These are phyloP conservation scores for Cuniculus paca DNA, from an alignment of 2,797 vertebrate species.

Conservation along the genomic window DNA sequence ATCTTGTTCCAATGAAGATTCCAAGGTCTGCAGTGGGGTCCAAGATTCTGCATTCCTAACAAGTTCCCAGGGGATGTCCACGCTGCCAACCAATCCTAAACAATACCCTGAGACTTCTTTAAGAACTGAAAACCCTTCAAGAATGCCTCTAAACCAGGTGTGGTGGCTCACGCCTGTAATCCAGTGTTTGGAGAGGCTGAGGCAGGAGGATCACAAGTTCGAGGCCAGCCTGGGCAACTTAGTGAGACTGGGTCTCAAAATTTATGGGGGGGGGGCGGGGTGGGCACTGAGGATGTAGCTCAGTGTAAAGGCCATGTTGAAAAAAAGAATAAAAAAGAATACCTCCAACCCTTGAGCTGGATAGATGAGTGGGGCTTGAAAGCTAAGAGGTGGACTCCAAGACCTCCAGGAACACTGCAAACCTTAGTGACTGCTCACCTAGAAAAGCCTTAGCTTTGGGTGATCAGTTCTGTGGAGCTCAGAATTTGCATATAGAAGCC, in stretches of 20 bases:
- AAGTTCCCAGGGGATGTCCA: background rate
- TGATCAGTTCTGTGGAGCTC: background rate
- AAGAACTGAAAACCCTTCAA: background rate
- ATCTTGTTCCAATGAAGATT: background rate
- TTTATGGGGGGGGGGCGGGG: background rate
- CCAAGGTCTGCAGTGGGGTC: background rate
- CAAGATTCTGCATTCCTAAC: background rate
- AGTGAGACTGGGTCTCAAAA: background rate
- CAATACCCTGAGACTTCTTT: background rate
- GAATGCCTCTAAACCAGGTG: background rate
- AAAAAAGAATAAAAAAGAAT: background rate
- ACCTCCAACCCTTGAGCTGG: background rate
- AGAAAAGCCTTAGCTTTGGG: background rate
- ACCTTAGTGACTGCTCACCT: background rate
- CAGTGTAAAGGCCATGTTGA: background rate
- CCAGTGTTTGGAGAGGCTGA: background rate
- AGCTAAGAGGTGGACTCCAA: background rate
- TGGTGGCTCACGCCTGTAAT: background rate
- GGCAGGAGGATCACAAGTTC: background rate
- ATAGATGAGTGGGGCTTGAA: background rate
- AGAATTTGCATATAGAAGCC: constrained; percentile 11
- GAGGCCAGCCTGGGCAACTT: background rate
- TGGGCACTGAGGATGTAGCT: background rate
- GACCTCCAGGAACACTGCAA: background rate
- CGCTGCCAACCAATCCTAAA: no score